Percentiles rank a stretch among this genome's conserved stretches.
phyloP scores from a whole-genome alignment of 2,888 invertebrate genomes.

The Plagiodera versicolora region DNA sequence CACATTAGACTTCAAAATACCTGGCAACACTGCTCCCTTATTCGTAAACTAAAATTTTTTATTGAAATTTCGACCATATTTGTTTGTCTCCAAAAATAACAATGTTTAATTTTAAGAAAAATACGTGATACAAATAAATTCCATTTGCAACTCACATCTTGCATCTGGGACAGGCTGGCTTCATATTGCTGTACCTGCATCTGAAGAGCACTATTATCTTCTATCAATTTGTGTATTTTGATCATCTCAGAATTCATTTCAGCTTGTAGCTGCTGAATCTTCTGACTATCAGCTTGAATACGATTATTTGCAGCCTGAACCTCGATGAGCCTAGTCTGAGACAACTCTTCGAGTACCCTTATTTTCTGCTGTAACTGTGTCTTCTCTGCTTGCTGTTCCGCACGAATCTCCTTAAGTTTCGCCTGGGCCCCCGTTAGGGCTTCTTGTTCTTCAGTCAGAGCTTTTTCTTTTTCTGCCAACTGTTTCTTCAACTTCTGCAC shows the following conservation, averaged over 20 bases:
- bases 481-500: slow-evolving; percentile 85
- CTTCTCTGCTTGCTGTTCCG: slow-evolving; percentile 69
- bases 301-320: slow-evolving; percentile 64
- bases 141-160: slow-evolving; percentile 57
- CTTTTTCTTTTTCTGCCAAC: slow-evolving; percentile 83
- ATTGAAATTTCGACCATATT: too few relatives aligned
- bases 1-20: too few relatives aligned
- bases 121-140: too few relatives aligned
- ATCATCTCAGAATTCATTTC: slow-evolving; percentile 62
- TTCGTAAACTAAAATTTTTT: too few relatives aligned
- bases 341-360: slow-evolving; percentile 60
- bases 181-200: slow-evolving; percentile 68
- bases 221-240: slow-evolving; percentile 57
- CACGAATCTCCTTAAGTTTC: slow-evolving; percentile 77
- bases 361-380: slow-evolving; percentile 59
- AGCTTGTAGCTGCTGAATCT: slow-evolving; percentile 64
- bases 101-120: too few relatives aligned
- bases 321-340: slow-evolving; percentile 60
- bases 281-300: slow-evolving; percentile 61
- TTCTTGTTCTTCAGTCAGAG: slow-evolving; percentile 73
- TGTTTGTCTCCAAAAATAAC: too few relatives aligned
- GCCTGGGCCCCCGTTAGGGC: slow-evolving; percentile 74
- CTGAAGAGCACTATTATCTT: slow-evolving; percentile 62
- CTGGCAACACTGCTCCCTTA: too few relatives aligned
- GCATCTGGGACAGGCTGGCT: slow-evolving; percentile 64